Base-by-base conservation (phyloP, 2,797 vertebrate genomes). In the Odontamblyopus lacepedii region DNA sequence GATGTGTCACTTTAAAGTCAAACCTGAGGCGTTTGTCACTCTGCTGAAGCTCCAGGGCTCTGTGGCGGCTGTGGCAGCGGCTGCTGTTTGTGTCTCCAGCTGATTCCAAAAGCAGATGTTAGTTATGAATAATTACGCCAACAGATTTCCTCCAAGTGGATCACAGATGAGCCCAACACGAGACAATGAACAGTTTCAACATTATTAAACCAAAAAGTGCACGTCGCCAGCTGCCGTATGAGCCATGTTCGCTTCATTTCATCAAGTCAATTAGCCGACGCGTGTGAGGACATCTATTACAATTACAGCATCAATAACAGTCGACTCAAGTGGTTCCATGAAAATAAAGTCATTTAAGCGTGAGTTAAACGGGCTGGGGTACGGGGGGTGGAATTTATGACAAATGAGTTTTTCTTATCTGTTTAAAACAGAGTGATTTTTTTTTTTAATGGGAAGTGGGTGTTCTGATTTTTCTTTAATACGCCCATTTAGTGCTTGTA, bases 161-260 rank as follows among this genome's bases (percentile, higher is more conserved):
- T 67, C 65, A 53, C 65, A 67, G 65, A 67, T 53, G 65, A 67
- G 48, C 48, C 44, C 65, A 30, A 53, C 65, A 67, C 26, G 29
- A 67, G 27, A 67, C 65, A 67, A 67, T 67, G 65, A 67, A 53
- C 65, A 32, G 48, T 67, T 67, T 67, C 65, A 67, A 67, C 65
- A 67, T 67, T 67, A 67, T 67, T 67, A 67, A 67, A 67, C 51
- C 18, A 32, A 67, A 66, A 67, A 67, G 27, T 30, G 65, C 26
- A 32, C 27, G 48, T 53, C 27, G 16, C 65, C 65, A 67, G 65
- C 65, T 67, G 65, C n/a, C 30, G 65, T 51, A 32, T 51, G 48
- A 67, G 50, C 44, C 48, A 18, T 11, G 13, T 53, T 67, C 18
- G 29, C 65, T 53, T 32, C 48, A 32, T 67, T 67, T 53, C 65